Conservation (phyloP, 2,888 invertebrate genomes). For the Nemotelus nigrinus region DNA sequence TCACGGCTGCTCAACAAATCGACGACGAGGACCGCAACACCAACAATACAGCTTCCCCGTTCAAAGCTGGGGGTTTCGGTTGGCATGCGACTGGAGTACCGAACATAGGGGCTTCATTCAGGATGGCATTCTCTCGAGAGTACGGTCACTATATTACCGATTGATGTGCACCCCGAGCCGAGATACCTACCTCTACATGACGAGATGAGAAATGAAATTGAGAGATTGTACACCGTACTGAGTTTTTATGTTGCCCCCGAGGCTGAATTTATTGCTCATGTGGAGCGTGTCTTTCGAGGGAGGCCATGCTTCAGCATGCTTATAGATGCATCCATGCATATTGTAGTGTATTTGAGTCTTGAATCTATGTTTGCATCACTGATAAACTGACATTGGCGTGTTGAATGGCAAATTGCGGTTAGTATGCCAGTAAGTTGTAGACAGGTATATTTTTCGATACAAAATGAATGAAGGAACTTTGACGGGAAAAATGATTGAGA, state of each 20-base stretch:
- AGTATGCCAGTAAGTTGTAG: no score
- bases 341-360: no score
- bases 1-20: conserved; percentile 14
- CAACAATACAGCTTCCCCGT: conserved; percentile 36
- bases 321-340: no score
- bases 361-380: no score
- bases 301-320: no score
- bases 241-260: background rate
- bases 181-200: background rate
- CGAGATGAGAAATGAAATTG: conserved; percentile 19
- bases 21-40: background rate
- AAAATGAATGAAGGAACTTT: no score
- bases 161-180: conserved; percentile 25
- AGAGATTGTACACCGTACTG: background rate
- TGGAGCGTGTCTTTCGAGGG: background rate
- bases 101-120: conserved; percentile 5
- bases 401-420: no score
- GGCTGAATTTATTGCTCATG: conserved; percentile 18
- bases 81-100: conserved; percentile 10
- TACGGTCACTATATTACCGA: conserved; percentile 27
- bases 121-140: conserved; percentile 11
- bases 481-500: no score
- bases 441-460: no score
- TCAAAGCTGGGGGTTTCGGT: conserved; percentile 30
- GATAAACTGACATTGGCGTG: no score